Conservation (phyloP, 2,797 vertebrate genomes). For the Lycodopsis pacificus region DNA sequence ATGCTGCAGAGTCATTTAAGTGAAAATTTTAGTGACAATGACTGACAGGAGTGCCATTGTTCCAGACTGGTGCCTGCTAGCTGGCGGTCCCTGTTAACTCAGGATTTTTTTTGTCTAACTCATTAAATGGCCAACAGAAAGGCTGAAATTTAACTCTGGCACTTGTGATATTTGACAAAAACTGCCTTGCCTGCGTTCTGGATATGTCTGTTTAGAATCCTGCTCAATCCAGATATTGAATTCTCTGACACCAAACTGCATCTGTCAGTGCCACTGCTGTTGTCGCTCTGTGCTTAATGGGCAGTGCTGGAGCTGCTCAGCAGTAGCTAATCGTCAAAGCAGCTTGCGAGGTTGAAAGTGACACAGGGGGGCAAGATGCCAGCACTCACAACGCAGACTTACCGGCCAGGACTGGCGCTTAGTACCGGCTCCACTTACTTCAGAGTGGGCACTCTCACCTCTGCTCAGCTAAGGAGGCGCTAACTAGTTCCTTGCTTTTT, state of each 20-base stretch:
- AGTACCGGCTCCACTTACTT: slow-evolving; percentile 56
- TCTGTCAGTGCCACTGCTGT: slow-evolving; percentile 56
- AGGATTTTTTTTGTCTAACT: slow-evolving; percentile 51
- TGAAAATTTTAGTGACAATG: slow-evolving; percentile 49
- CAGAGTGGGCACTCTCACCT: slow-evolving; percentile 50
- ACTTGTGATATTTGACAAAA: slow-evolving; percentile 32
- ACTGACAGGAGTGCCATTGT: slow-evolving; percentile 59
- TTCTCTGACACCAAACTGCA: slow-evolving; percentile 58
- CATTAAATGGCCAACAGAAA: slow-evolving; percentile 53
- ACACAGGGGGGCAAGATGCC: slow-evolving; percentile 67
- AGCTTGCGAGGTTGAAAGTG: slow-evolving; percentile 71
- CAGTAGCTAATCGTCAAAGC: slow-evolving; percentile 68
- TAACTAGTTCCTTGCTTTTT: slow-evolving; percentile 18
- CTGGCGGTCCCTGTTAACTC: slow-evolving; percentile 37
- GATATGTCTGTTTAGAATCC: slow-evolving; percentile 30
- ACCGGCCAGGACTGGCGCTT: slow-evolving; percentile 53
- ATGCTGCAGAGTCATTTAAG: slow-evolving; percentile 51
- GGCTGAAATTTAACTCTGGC: slow-evolving; percentile 41
- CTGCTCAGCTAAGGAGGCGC: slow-evolving; percentile 29
- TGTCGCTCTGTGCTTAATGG: slow-evolving; percentile 63
- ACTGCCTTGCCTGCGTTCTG: slow-evolving; percentile 17
- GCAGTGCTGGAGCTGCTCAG: slow-evolving; percentile 54
- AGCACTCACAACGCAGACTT: slow-evolving; percentile 64
- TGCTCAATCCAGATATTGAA: slow-evolving; percentile 50
- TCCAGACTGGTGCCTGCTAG: slow-evolving; percentile 38